Conservation (phyloP, 2,113 vertebrate genomes). For the Xiphophorus couchianus region DNA sequence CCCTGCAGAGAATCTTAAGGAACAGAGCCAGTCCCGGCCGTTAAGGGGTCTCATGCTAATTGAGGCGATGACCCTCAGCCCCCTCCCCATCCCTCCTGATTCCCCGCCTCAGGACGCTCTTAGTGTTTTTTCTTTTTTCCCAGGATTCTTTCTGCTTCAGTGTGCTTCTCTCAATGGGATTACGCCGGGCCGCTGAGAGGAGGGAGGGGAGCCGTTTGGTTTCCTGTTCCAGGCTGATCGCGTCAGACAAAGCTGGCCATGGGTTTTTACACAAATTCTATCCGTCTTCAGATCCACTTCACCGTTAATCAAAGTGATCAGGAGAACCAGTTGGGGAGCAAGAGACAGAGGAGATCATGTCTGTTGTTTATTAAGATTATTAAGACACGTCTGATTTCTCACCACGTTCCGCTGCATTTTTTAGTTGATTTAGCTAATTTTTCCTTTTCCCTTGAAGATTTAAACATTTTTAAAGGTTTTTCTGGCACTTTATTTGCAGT, state of each 20-base stretch:
- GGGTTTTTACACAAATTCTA: conserved; percentile 76
- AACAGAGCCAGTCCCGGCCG: conserved; percentile 50
- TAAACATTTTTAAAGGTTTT: no score
- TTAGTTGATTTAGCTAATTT: no score
- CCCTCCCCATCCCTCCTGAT: conserved; percentile 7
- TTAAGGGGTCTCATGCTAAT: conserved; percentile 84
- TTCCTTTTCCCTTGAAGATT: no score
- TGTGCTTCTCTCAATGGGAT: conserved; percentile 84
- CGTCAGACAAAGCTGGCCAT: conserved; percentile 83
- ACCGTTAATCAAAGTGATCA: conserved; percentile 38
- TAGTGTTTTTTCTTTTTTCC: conserved; percentile 76
- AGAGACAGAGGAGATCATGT: conserved; percentile 36
- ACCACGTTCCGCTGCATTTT: no score
- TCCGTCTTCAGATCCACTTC: conserved; percentile 31
- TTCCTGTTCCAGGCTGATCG: conserved; percentile 73
- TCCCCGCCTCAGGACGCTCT: conserved; percentile 58
- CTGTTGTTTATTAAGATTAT: conserved; percentile 46
- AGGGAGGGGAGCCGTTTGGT: conserved; percentile 8
- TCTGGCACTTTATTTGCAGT: no score
- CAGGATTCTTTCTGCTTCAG: conserved; percentile 81
- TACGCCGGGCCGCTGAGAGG: conserved; percentile 64
- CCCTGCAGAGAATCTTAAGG: conserved; percentile 36
- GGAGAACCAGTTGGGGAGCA: conserved; percentile 12
- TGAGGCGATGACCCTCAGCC: conserved; percentile 76
- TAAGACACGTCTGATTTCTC: no score